phyloP scores from a whole-genome alignment of 2,888 invertebrate species.

The Eucera pruinosa region DNA sequence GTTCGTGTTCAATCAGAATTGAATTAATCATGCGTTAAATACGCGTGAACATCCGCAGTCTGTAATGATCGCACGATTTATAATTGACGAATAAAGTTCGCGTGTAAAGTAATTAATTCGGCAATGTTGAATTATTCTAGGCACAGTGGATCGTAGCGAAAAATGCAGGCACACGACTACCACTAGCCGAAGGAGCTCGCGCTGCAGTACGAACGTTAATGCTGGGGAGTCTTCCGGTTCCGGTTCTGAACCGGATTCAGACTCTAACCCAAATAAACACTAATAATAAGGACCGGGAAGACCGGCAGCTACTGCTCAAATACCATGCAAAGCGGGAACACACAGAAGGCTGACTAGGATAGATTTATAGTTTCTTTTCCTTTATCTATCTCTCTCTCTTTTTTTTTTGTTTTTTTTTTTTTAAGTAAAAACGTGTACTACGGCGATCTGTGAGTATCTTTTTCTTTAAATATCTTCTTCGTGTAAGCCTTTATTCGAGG shows the following conservation, averaged over 20 bases:
- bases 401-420: constrained; percentile 35
- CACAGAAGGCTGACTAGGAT: constrained; percentile 84
- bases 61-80: too few relatives aligned
- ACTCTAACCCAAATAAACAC: constrained; percentile 80
- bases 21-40: too few relatives aligned
- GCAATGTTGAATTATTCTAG: constrained; percentile 77
- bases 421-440: constrained; percentile 16
- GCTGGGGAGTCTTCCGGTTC: constrained; percentile 82
- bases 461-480: too few relatives aligned
- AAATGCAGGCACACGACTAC: constrained; percentile 81
- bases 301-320: constrained; percentile 83
- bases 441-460: constrained; percentile 42
- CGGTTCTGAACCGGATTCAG: constrained; percentile 83
- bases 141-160: constrained; percentile 82
- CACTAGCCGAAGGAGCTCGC: constrained; percentile 80
- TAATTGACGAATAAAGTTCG: too few relatives aligned
- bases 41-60: too few relatives aligned
- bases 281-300: constrained; percentile 76
- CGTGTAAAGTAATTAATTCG: constrained; percentile 54
- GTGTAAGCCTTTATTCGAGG: constrained; percentile 36
- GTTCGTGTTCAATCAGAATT: too few relatives aligned
- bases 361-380: constrained; percentile 71
- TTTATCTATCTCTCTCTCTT: constrained; percentile 42
- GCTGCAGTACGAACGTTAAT: constrained; percentile 82
- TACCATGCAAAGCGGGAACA: constrained; percentile 83